Base-by-base conservation (phyloP, 2,888 invertebrate species). In the Sarcophaga rosellei region DNA sequence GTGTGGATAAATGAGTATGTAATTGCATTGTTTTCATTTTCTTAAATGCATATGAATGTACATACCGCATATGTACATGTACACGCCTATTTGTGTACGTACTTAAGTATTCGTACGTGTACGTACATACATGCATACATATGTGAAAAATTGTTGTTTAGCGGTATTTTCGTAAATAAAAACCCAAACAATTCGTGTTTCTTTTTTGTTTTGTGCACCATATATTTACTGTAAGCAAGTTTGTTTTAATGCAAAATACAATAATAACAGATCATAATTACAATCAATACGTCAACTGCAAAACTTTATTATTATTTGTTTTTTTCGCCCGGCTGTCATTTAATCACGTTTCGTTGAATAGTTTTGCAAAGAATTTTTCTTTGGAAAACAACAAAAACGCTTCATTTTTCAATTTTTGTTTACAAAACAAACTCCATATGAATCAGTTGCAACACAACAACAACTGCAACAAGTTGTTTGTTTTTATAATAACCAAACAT, bases 311-410 rank as follows among this genome's bases (percentile, higher is more conserved):
- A n/a, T 72, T 72, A n/a, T n/a, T 70, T 35, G 5, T 35, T 35
- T 35, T 35, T 35, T 10, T 8, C 35, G 2, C 35, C 61, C 63
- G 79, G 69, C 72, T 61, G 70, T 76, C 75, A 66, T 84, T 84
- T 80, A 61, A 84, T 80, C 84, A 84, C 84, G 84, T 84, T 80
- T 66, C 59, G 20, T 69, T 20, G 66, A 84, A 84, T 84, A 75
- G 73, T 80, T 84, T 80, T 17, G 45, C 20, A 59, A 80, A 84
- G 75, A 82, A 65, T 77, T 70, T 53, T 65, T 61, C 47, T 59
- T 65, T 45, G 59, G 63, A 68, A 73, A 73, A 83, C 65, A 80
- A 84, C 61, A 75, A 69, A 74, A 75, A 45, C 35, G 35, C 35
- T 35, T 35, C 35, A 10, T 11, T 74, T 72, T 66, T 20, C n/a